phyloP scores from a whole-genome alignment of 1,140 invertebrate genomes.

The Calliphora vicina region DNA sequence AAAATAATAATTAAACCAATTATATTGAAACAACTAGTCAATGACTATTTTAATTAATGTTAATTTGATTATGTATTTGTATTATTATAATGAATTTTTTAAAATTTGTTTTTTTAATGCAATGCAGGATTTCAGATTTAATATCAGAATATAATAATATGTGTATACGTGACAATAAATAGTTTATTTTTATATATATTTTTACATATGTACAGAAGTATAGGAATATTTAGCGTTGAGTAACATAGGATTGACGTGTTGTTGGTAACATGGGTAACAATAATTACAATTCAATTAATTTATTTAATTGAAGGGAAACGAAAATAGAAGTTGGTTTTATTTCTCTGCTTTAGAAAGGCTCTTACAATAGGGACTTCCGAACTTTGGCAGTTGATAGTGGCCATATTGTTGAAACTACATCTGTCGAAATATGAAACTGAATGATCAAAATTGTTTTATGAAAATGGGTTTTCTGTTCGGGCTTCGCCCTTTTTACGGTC shows the following conservation, averaged over 20 bases:
- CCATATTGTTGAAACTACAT: too few species aligned
- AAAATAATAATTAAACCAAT: too few species aligned
- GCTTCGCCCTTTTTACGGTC: too few species aligned
- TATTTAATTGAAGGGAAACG: too few species aligned
- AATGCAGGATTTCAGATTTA: neutral
- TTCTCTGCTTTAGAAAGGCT: too few species aligned
- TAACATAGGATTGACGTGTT: neutral
- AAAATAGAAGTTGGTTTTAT: too few species aligned
- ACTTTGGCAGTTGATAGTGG: too few species aligned
- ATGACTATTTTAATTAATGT: neutral
- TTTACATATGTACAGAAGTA: too few species aligned
- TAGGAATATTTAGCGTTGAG: neutral
- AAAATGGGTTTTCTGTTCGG: too few species aligned
- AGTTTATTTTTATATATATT: neutral
- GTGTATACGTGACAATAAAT: neutral
- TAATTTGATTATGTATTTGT: neutral
- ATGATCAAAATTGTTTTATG: too few species aligned
- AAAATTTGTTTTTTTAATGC: neutral
- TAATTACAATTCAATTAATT: neutral
- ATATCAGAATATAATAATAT: neutral
- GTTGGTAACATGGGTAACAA: neutral
- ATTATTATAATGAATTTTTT: neutral
- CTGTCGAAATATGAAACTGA: too few species aligned
- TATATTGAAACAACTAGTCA: neutral
- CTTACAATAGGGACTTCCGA: too few species aligned